Percentiles rank a stretch among this genome's conserved stretches.
Conservation (phyloP, 1,140 invertebrate species). For the Zelostemma sp. region DNA sequence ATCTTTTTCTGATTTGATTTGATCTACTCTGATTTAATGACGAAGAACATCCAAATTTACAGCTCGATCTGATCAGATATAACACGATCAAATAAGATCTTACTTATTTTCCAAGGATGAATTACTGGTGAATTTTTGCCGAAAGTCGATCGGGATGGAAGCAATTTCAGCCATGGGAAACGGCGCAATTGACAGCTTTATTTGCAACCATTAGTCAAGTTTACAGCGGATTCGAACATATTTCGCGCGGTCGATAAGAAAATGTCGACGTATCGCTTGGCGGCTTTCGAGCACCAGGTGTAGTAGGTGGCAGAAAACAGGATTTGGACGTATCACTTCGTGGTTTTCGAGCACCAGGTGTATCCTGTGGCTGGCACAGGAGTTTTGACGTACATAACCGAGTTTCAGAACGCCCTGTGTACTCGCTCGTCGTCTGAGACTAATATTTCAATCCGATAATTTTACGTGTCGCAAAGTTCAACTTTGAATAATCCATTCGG, state of each 20-base stretch:
- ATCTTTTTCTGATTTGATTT: no score
- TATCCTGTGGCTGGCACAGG: background rate
- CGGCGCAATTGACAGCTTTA: background rate
- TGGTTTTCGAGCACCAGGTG: slow-evolving; percentile 9
- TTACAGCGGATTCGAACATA: background rate
- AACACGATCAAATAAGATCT: no score
- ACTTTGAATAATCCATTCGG: no score
- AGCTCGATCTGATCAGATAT: no score
- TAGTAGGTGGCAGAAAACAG: background rate
- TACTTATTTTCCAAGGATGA: no score
- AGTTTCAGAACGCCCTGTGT: background rate
- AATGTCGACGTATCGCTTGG: background rate
- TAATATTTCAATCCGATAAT: background rate
- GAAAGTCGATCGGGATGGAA: no score
- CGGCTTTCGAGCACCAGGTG: slow-evolving; percentile 5
- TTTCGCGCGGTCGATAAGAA: slow-evolving; percentile 6
- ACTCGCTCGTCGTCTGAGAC: background rate
- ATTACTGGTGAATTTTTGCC: no score
- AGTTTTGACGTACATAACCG: slow-evolving; percentile 1
- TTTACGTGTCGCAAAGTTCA: background rate
- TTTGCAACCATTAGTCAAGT: background rate
- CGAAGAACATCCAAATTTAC: no score
- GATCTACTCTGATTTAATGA: no score
- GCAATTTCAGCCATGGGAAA: no score
- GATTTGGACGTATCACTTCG: slow-evolving; percentile 8